Percentiles rank a stretch among this genome's conserved stretches.
These are phyloP conservation scores for Aurelia coerulea DNA, from an alignment of 30 jellyfish, hydroid and myxozoan genomes.

Conservation along the genomic window DNA sequence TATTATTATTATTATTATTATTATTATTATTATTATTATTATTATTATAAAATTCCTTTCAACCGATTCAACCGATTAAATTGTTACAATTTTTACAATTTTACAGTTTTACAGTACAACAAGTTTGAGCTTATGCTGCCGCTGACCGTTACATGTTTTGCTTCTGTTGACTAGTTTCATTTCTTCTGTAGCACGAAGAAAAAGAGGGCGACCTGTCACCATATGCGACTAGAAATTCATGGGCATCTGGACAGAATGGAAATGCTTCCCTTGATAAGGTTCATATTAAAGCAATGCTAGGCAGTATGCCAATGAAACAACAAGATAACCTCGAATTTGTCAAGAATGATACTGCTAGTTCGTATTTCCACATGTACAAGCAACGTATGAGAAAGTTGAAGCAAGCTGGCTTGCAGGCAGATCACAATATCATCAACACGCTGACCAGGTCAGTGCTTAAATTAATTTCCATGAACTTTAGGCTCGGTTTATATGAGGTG, in stretches of 20 bases:
- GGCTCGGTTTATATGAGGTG: background rate
- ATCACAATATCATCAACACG: conserved; percentile 52
- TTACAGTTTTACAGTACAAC: no score
- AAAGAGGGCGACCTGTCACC: conserved; percentile 11
- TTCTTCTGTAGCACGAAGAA: conserved; percentile 24
- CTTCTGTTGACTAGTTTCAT: background rate
- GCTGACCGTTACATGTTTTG: background rate
- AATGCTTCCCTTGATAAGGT: conserved; percentile 15
- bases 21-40: no score
- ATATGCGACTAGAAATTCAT: conserved; percentile 28
- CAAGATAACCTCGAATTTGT: conserved; percentile 46
- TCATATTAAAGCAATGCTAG: conserved; percentile 13
- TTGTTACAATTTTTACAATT: no score
- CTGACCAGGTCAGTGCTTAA: conserved; percentile 15
- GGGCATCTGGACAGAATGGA: conserved; percentile 53
- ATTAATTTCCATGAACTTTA: background rate
- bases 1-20: no score
- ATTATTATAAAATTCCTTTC: no score
- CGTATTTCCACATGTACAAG: conserved; percentile 88
- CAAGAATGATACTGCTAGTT: conserved; percentile 64
- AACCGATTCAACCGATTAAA: no score
- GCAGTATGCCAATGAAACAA: conserved; percentile 27
- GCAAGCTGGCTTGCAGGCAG: conserved; percentile 99
- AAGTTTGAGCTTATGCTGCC: no score
- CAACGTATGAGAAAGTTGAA: conserved; percentile 85